A percentile compares a stretch with the other conserved stretches of the same genome.
phyloP scores from a whole-genome alignment of 2,888 invertebrate species.

The Eupithecia abbreviata region DNA sequence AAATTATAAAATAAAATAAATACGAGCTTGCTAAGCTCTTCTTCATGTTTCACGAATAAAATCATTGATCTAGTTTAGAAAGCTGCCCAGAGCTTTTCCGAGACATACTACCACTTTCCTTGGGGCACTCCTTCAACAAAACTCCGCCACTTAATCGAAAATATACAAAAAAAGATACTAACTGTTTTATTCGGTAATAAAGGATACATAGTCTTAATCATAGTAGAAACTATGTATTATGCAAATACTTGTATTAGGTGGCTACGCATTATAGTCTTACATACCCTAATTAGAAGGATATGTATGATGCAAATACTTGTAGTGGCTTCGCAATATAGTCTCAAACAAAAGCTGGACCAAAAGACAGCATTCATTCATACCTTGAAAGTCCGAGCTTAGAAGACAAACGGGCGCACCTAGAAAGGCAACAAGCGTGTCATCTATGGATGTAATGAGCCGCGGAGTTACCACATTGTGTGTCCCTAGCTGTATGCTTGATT shows the following conservation, averaged over 20 bases:
- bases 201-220: too few species aligned
- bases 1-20: too few species aligned
- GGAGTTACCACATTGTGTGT: slow-evolving; percentile 53
- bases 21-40: too few species aligned
- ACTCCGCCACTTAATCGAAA: neutral
- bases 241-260: too few species aligned
- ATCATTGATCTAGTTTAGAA: neutral
- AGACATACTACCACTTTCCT: neutral
- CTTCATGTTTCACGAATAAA: neutral
- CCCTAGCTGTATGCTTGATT: slow-evolving; percentile 47
- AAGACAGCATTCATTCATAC: slow-evolving; percentile 56
- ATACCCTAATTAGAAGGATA: too few species aligned
- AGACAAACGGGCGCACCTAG: slow-evolving; percentile 58
- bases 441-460: slow-evolving; percentile 58
- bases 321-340: neutral
- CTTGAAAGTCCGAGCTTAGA: slow-evolving; percentile 40
- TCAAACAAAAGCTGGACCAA: neutral
- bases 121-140: neutral
- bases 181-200: too few species aligned
- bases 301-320: too few species aligned
- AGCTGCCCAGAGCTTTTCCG: neutral
- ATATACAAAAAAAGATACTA: neutral
- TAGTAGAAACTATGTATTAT: too few species aligned
- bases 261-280: too few species aligned
- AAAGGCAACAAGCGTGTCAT: slow-evolving; percentile 56